Conservation (phyloP, 2,113 vertebrate genomes). For the Ondatra zibethicus region DNA sequence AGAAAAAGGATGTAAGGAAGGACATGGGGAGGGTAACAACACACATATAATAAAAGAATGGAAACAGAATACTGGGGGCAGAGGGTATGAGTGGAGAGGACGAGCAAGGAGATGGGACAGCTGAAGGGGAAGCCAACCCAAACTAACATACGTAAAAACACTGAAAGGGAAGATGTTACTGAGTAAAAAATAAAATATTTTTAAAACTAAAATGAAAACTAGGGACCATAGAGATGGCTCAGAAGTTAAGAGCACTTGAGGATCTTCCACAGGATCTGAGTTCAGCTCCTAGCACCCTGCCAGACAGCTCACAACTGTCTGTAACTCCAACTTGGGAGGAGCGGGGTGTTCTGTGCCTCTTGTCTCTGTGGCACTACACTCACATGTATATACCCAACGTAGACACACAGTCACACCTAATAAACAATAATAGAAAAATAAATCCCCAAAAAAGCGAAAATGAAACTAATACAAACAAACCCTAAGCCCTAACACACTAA, state of each 20-base stretch:
- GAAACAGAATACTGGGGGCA: not conserved
- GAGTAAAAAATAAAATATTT: not conserved
- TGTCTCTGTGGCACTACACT: not conserved
- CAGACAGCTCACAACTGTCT: not conserved
- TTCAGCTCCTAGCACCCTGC: not conserved
- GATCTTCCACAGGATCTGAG: not conserved
- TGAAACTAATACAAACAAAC: not conserved
- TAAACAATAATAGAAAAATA: not conserved
- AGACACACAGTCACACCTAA: not conserved
- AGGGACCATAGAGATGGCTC: not conserved
- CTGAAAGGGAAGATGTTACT: not conserved
- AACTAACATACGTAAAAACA: not conserved
- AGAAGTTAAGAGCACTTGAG: not conserved
- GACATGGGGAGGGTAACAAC: no score
- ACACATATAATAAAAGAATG: not conserved
- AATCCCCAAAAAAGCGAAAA: not conserved
- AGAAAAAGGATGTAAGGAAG: not conserved
- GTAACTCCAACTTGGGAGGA: not conserved
- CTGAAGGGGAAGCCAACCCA: not conserved
- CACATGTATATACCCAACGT: not conserved
- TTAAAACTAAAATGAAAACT: not conserved
- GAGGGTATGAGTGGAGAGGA: not conserved
- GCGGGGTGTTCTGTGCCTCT: not conserved
- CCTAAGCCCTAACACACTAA: not conserved
- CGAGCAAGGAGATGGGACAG: not conserved